Percentiles rank a stretch among this genome's conserved stretches.
Conservation (phyloP, 2,888 invertebrate genomes). For the Netelia virgata region DNA sequence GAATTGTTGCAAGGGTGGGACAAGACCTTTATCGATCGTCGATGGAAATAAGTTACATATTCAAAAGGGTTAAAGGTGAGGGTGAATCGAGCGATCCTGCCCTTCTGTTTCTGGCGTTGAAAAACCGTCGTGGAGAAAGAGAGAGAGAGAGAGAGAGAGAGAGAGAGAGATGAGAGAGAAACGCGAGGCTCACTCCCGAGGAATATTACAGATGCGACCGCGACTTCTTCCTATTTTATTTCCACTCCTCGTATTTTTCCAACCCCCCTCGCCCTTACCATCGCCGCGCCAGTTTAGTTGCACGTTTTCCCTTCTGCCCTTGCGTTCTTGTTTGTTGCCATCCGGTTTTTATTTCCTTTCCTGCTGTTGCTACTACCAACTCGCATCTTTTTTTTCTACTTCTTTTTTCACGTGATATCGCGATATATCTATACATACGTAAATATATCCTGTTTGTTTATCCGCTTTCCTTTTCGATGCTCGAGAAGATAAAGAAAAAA, state of each 20-base stretch:
- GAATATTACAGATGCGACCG: conserved; percentile 72
- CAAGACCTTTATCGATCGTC: too few relatives aligned
- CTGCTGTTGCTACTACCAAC: conserved; percentile 35
- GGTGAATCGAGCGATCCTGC: conserved; percentile 23
- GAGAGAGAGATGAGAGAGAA: conserved; percentile 1
- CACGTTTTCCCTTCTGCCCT: conserved; percentile 32
- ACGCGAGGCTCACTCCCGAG: conserved; percentile 63
- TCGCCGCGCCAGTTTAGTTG: conserved; percentile 30
- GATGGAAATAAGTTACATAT: not conserved
- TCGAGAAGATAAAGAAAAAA: conserved; percentile 22
- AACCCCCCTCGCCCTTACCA: conserved; percentile 14
- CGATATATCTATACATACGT: conserved; percentile 36
- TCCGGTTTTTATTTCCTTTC: conserved; percentile 60
- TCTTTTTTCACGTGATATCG: too few relatives aligned
- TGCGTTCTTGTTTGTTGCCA: conserved; percentile 39
- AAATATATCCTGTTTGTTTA: conserved; percentile 47
- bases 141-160: not conserved
- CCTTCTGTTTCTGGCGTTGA: conserved; percentile 24
- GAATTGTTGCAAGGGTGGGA: too few relatives aligned
- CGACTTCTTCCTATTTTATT: conserved; percentile 55
- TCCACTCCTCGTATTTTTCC: conserved; percentile 47
- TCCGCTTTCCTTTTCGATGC: conserved; percentile 46
- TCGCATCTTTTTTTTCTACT: conserved; percentile 29
- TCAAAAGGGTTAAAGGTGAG: conserved; percentile 10
- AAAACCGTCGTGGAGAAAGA: conserved; percentile 3